phyloP scores from a whole-genome alignment of 2,888 invertebrate species.

The Exephanes ischioxanthus region DNA sequence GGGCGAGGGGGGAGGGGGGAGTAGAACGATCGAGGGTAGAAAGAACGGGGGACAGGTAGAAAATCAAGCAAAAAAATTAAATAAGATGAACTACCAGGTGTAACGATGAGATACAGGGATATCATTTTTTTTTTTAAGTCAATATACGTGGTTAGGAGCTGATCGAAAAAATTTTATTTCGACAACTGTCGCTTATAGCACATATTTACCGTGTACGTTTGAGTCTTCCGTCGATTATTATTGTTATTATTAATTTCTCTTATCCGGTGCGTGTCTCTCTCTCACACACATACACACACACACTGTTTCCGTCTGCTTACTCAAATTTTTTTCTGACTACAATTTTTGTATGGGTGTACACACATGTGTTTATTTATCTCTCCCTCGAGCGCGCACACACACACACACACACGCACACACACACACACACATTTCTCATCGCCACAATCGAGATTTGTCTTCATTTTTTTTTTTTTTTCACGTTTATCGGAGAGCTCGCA shows the following conservation, averaged over 20 bases:
- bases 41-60: conserved; percentile 22
- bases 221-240: conserved; percentile 54
- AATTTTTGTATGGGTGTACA: conserved; percentile 5
- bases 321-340: not conserved
- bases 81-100: not conserved
- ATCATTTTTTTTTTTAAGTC: not conserved
- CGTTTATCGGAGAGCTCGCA: conserved; percentile 1
- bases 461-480: not conserved
- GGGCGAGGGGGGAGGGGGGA: not conserved
- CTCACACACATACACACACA: not conserved
- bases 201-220: conserved; percentile 70
- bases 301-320: not conserved
- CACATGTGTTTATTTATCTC: conserved; percentile 34
- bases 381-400: conserved; percentile 34
- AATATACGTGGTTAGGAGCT: conserved; percentile 50
- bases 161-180: conserved; percentile 79
- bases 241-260: conserved; percentile 44
- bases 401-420: too few relatives aligned
- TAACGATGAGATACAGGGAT: conserved; percentile 11
- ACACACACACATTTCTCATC: conserved; percentile 39
- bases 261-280: conserved; percentile 29
- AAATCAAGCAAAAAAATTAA: conserved; percentile 34
- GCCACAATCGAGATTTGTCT: conserved; percentile 5
- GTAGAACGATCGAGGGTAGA: conserved; percentile 28
- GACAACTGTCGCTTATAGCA: conserved; percentile 78